Evolutionary conservation across 2,113 vertebrate genomes (phyloP).

Genomic region (Oncorhynchus tshawytscha): DNA sequence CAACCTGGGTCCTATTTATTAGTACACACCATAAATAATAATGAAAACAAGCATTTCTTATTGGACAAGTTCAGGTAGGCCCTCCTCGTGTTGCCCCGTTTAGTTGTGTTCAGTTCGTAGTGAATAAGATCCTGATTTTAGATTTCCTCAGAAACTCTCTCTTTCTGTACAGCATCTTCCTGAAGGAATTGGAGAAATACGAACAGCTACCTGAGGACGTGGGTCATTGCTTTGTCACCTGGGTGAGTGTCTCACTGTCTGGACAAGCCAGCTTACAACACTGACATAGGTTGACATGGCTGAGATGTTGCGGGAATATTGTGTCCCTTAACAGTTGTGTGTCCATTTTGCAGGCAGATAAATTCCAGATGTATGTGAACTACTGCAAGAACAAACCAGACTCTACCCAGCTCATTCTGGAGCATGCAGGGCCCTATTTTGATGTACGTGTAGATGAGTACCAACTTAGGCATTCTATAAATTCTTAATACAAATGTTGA

Average conservation of each 20-base stretch:
- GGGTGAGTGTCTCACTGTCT: constrained; percentile 76
- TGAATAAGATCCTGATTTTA: too few species aligned
- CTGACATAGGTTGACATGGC: not conserved
- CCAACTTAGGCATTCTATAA: not conserved
- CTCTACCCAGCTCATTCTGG: constrained; percentile 95
- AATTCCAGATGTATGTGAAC: constrained; percentile 99
- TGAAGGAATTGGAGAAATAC: constrained; percentile 97
- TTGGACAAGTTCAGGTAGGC: too few species aligned
- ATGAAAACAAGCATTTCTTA: too few species aligned
- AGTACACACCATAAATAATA: too few species aligned
- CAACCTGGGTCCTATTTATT: too few species aligned
- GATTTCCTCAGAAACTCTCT: not conserved
- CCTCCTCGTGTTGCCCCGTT: not conserved
- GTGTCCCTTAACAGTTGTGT: not conserved
- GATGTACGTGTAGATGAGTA: constrained; percentile 78
- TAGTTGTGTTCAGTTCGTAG: not conserved
- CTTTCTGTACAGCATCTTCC: constrained; percentile 81
- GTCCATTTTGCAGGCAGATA: constrained; percentile 83
- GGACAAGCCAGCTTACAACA: not conserved
- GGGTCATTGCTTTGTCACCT: constrained; percentile 98
- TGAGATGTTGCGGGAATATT: not conserved
- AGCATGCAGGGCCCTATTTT: constrained; percentile 95
- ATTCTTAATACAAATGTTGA: not conserved
- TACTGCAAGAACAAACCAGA: constrained; percentile 99
- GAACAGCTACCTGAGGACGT: constrained; percentile 98